Conservation (phyloP, 2,113 vertebrate species). For the Charina bottae region DNA sequence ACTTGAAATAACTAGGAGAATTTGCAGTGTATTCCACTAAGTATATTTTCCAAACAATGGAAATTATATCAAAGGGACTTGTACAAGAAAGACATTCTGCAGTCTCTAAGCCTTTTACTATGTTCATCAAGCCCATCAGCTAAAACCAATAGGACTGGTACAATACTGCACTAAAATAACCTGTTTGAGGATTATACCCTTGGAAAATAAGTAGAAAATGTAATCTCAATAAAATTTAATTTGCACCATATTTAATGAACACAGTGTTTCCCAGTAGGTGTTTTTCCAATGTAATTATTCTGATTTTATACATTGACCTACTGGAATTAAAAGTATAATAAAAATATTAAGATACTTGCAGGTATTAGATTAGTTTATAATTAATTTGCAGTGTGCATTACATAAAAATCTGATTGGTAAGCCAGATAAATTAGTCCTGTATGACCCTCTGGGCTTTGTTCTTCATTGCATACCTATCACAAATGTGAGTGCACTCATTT, state of each 20-base stretch:
- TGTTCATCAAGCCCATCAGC: neutral
- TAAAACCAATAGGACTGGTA: slow-evolving; percentile 8
- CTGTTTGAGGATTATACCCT: slow-evolving; percentile 14
- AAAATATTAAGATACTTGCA: slow-evolving; percentile 33
- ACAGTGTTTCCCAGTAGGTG: slow-evolving; percentile 19
- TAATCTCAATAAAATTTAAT: neutral
- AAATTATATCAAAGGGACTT: slow-evolving; percentile 2
- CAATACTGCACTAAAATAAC: slow-evolving; percentile 22
- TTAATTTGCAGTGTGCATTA: slow-evolving; percentile 40
- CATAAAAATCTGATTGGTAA: slow-evolving; percentile 46
- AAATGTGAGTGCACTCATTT: slow-evolving; percentile 25
- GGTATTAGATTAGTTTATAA: slow-evolving; percentile 35
- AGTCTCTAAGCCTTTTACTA: neutral
- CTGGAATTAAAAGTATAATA: slow-evolving; percentile 33
- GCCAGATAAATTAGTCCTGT: slow-evolving; percentile 40
- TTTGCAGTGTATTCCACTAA: neutral
- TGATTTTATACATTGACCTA: slow-evolving; percentile 33
- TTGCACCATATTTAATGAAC: slow-evolving; percentile 10
- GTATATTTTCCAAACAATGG: neutral
- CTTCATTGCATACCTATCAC: slow-evolving; percentile 28
- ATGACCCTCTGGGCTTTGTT: slow-evolving; percentile 32
- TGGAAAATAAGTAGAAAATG: slow-evolving; percentile 40
- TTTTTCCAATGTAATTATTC: slow-evolving; percentile 32
- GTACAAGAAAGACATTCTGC: neutral
- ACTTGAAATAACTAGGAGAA: slow-evolving; percentile 9